Conservation (phyloP, 2,888 invertebrate genomes). For the Thelaira solivaga region DNA sequence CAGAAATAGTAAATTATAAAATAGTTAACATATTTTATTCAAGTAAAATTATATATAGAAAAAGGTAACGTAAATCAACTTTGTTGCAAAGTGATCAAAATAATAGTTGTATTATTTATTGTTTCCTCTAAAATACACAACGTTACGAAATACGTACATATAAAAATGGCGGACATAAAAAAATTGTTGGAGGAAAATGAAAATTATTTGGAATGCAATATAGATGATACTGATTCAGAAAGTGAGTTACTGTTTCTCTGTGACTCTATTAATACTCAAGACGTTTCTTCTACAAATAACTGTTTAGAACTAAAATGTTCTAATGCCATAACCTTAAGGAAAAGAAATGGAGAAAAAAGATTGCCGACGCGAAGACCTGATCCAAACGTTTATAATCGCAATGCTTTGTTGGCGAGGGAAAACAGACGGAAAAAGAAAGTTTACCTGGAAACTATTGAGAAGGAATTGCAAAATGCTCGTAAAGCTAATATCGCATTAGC, state of each 20-base stretch:
- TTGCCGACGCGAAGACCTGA: conserved; percentile 74
- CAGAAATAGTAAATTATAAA: too few relatives aligned
- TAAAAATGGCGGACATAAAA: conserved; percentile 61
- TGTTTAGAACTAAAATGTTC: conserved; percentile 18
- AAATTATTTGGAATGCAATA: conserved; percentile 62
- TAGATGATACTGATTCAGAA: conserved; percentile 47
- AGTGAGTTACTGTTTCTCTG: neutral
- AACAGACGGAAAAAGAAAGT: conserved; percentile 81
- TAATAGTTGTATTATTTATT: conserved; percentile 68
- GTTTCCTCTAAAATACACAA: conserved; percentile 61
- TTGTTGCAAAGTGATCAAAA: conserved; percentile 62
- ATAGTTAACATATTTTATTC: neutral
- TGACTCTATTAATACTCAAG: neutral
- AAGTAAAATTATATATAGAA: neutral
- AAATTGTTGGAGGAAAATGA: conserved; percentile 65
- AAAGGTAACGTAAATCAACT: conserved; percentile 69
- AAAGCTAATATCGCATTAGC: conserved; percentile 78
- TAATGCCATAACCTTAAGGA: conserved; percentile 25
- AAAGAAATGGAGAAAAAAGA: conserved; percentile 62
- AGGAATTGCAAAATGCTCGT: conserved; percentile 76
- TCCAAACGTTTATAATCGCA: conserved; percentile 77
- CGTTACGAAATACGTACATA: neutral
- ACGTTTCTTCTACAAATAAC: neutral
- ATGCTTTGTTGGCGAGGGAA: conserved; percentile 81
- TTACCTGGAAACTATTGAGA: conserved; percentile 80